Conservation (phyloP, 2,113 vertebrate species). For the Lynx canadensis region DNA sequence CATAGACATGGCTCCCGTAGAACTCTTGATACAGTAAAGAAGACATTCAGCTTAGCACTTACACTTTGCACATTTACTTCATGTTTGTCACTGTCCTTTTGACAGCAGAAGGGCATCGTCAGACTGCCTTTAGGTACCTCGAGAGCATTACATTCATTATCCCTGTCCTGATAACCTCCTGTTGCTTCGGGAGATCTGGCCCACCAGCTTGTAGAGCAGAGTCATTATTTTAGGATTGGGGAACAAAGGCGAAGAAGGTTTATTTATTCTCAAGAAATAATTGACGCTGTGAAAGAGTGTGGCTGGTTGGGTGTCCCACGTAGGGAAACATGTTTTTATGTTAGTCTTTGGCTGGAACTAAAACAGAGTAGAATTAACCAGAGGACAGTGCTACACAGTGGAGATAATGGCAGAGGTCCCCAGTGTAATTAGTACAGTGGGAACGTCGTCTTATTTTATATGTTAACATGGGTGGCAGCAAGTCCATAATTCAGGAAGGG, state of each 20-base stretch:
- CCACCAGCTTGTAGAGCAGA: not conserved
- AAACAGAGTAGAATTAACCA: constrained; percentile 12
- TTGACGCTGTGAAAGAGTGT: not conserved
- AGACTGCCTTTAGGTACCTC: not conserved
- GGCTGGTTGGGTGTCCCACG: not conserved
- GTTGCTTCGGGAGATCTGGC: not conserved
- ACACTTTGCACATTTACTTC: not conserved
- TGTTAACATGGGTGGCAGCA: not conserved
- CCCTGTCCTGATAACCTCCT: not conserved
- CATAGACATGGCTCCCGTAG: not conserved
- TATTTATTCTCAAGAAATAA: constrained; percentile 47
- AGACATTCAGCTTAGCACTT: not conserved
- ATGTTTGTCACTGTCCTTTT: not conserved
- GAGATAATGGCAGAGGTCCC: not conserved
- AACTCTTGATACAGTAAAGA: not conserved
- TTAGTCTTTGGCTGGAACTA: constrained; percentile 18
- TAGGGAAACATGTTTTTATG: not conserved
- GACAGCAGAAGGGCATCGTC: not conserved
- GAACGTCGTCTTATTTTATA: not conserved
- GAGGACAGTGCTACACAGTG: not conserved
- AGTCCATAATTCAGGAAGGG: constrained; percentile 33
- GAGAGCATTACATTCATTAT: rapidly evolving
- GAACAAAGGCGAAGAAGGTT: not conserved
- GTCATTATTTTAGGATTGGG: not conserved
- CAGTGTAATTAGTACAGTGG: not conserved